Base-by-base conservation (phyloP, 2,888 invertebrate genomes). In the Saturnia pavonia region DNA sequence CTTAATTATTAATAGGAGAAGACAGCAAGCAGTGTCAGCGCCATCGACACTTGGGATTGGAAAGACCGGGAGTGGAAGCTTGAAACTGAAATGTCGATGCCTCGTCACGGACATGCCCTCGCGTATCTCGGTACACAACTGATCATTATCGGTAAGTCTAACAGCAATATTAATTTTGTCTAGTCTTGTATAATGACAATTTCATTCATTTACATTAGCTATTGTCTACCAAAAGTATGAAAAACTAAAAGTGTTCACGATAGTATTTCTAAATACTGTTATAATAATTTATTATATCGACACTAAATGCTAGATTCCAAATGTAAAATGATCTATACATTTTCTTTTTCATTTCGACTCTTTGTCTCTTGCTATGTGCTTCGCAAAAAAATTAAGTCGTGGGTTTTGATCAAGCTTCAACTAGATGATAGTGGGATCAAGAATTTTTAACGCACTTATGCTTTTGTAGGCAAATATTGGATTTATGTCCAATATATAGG, bases 81-180 rank as follows among this genome's bases (percentile, higher is more conserved):
- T 69, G 92, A 95, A 73, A 94, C 95, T 0, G 94, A 95, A 79
- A 94, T 96, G 94, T 94, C 94, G 16, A 95, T 95, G 76, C 95
- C 96, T 0, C 89, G 96, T 63, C 96, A 96, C 81, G 96, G 96
- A 1, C 96, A 96, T 78, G 94, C 95, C 1, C 91, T 95, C 4
- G 95, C 95, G 0, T 95, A 95, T 75, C 91, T 96, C 69, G 96
- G 96, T 81, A 95, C 95, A 0, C 95, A 95, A 78, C 94, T 96
- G 75, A 88, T 96, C 72, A 95, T 96, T 67, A 94, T 96, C 70
- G 96, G 92, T 92, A 65, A 77, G 76, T 70, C 19, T 22, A 22
- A n/a, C 22, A 54, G n/a, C 1, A 54, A 54, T 22, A 54, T 54
- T 22, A n/a, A 54, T 54, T 54, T n/a, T 2, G 6, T 54, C 9